phyloP scores from a whole-genome alignment of 1,140 invertebrate genomes.

The Lasioglossum albipes region DNA sequence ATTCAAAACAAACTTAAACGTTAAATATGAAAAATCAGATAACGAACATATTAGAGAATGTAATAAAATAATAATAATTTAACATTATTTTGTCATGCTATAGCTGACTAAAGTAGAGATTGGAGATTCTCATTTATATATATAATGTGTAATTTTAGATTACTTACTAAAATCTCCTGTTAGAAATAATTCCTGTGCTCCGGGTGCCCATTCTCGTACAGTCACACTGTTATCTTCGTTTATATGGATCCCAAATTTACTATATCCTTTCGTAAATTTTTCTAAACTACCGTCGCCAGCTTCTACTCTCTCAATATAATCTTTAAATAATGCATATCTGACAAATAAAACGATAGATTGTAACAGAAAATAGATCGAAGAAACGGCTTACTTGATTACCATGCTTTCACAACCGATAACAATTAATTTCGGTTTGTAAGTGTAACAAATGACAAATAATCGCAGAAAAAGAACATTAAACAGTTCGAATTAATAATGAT shows the following conservation, averaged over 20 bases:
- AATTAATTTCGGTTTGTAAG: neutral
- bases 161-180: slow-evolving; percentile 97
- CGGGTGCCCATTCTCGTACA: slow-evolving; percentile 97
- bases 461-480: neutral
- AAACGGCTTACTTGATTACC: neutral
- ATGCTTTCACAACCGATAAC: neutral
- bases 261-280: slow-evolving; percentile 92
- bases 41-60: neutral
- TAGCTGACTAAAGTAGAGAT: too few species aligned
- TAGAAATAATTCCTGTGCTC: slow-evolving; percentile 92
- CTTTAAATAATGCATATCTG: slow-evolving; percentile 93
- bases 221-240: slow-evolving; percentile 91
- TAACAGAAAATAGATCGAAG: neutral
- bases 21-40: neutral
- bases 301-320: slow-evolving; percentile 88
- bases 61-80: too few species aligned
- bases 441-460: slow-evolving; percentile 2
- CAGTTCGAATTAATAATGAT: neutral
- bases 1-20: neutral
- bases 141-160: neutral
- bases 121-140: neutral
- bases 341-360: neutral
- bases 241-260: slow-evolving; percentile 93
- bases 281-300: slow-evolving; percentile 90
- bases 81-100: neutral